Percentiles rank a stretch among this genome's conserved stretches.
phyloP scores from a whole-genome alignment of 2,888 invertebrate species.

The Aplocera efformata region DNA sequence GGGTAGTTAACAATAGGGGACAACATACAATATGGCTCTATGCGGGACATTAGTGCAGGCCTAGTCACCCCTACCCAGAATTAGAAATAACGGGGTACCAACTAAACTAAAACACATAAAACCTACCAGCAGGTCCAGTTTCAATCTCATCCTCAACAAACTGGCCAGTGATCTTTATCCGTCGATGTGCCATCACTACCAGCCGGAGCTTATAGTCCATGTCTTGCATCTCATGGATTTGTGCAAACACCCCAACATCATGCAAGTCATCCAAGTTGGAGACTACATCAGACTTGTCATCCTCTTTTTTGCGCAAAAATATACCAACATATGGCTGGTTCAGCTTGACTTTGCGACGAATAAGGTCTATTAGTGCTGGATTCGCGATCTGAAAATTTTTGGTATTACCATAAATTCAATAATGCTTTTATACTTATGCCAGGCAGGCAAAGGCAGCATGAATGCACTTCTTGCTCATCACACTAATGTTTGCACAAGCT shows the following conservation, averaged over 20 bases:
- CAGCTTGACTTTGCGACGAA: conserved; percentile 95
- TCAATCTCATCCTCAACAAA: conserved; percentile 87
- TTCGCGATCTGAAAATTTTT: conserved; percentile 86
- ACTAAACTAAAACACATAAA: conserved; percentile 7
- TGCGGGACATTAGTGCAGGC: no score
- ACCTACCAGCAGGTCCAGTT: conserved; percentile 75
- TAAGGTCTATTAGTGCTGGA: conserved; percentile 91
- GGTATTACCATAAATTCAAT: no score
- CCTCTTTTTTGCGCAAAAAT: conserved; percentile 95
- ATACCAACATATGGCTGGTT: conserved; percentile 99
- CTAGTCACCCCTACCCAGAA: no score
- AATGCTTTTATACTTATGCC: no score
- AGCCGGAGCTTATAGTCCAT: conserved; percentile 93
- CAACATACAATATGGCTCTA: no score
- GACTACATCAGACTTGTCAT: conserved; percentile 93
- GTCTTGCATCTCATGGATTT: conserved; percentile 98
- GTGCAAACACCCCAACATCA: conserved; percentile 96
- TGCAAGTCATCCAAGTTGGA: conserved; percentile 92
- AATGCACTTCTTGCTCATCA: no score
- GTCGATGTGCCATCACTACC: conserved; percentile 96
- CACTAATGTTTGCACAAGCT: no score
- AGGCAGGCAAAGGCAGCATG: no score
- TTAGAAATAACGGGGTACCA: background rate
- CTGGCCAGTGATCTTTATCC: conserved; percentile 90
- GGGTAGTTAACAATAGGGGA: no score